Conservation (phyloP, 2,888 invertebrate genomes). For the Syrista parreyssii region DNA sequence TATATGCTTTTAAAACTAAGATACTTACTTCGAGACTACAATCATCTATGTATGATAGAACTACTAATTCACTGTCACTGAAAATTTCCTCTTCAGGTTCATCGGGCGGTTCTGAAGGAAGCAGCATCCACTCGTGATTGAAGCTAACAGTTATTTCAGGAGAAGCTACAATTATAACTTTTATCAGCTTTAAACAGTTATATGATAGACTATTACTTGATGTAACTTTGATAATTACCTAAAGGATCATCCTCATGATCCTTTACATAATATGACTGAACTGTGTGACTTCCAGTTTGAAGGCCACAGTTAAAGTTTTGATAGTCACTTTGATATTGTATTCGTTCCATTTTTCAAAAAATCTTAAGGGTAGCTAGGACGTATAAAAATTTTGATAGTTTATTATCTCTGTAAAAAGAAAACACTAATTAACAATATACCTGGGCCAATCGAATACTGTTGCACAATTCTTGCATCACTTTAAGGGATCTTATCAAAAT, state of each 20-base stretch:
- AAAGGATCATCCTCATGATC: constrained; percentile 26
- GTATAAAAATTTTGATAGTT: background rate
- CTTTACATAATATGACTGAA: constrained; percentile 20
- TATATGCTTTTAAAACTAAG: background rate
- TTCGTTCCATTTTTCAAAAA: constrained; percentile 24
- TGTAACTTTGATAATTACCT: constrained; percentile 20
- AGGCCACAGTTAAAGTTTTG: constrained; percentile 19
- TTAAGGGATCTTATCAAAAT: background rate
- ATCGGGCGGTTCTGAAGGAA: constrained; percentile 22
- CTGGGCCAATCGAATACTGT: background rate
- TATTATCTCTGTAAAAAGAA: background rate
- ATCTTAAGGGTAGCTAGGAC: background rate
- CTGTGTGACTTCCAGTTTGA: constrained; percentile 13
- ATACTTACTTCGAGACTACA: constrained; percentile 28
- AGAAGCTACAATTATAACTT: constrained; percentile 21
- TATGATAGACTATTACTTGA: background rate
- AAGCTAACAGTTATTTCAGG: constrained; percentile 36
- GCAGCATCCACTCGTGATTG: constrained; percentile 19
- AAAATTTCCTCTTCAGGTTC: constrained; percentile 35
- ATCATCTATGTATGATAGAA: constrained; percentile 20
- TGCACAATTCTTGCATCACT: background rate
- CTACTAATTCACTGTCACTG: constrained; percentile 28
- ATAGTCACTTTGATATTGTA: constrained; percentile 20
- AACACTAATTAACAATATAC: background rate
- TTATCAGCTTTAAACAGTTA: background rate